Percentiles rank a stretch among this genome's conserved stretches.
Conservation (phyloP, 2,888 invertebrate genomes). For the Stenchaetothrips biformis region DNA sequence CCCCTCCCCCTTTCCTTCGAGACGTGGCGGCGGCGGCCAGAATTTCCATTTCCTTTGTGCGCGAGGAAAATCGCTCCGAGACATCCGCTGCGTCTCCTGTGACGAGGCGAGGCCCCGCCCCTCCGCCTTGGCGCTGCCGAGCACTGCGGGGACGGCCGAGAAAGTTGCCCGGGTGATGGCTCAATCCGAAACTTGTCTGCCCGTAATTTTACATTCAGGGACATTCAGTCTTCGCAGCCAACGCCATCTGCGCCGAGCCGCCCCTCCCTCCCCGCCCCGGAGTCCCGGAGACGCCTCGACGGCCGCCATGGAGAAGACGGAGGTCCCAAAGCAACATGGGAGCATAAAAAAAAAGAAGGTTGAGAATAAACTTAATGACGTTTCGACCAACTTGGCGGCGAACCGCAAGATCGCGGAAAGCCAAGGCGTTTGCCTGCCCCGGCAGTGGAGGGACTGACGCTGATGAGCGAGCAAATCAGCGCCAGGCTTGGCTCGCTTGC, state of each 20-base stretch:
- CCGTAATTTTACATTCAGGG: slow-evolving; percentile 4
- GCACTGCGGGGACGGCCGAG: not conserved
- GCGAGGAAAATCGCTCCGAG: not conserved
- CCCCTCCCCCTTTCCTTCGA: not conserved
- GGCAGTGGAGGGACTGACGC: no score
- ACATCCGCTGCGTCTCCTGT: not conserved
- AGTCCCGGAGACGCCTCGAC: not conserved
- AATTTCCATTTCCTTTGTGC: slow-evolving; percentile 23
- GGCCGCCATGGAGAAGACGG: no score
- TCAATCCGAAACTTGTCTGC: slow-evolving; percentile 9
- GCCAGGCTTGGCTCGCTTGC: no score
- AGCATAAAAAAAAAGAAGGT: no score
- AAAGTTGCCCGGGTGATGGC: slow-evolving; percentile 20
- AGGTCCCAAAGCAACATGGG: no score
- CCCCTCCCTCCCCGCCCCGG: not conserved
- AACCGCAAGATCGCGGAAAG: no score
- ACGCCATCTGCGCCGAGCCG: not conserved
- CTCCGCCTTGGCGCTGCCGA: not conserved
- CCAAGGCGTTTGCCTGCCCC: no score
- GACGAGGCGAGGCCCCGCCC: not conserved
- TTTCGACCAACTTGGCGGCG: no score
- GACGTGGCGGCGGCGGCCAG: not conserved
- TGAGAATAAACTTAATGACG: no score
- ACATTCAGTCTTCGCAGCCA: not conserved
- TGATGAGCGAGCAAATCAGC: no score